phyloP scores from a whole-genome alignment of 2,888 invertebrate genomes.

The Lithophane leautieri region DNA sequence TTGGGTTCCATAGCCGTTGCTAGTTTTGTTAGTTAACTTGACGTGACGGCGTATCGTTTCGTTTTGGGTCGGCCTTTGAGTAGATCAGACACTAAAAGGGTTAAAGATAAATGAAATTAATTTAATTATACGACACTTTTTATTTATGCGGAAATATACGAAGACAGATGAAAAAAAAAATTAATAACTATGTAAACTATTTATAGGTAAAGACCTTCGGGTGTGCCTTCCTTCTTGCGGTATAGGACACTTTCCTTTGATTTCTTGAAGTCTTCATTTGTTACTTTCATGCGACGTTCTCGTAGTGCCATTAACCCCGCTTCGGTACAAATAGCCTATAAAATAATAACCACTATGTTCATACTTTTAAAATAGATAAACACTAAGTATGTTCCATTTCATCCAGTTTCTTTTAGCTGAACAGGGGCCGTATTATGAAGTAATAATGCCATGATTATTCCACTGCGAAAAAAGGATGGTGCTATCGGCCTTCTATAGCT shows the following conservation, averaged over 20 bases:
- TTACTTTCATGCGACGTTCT: constrained; percentile 99
- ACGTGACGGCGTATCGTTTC: neutral
- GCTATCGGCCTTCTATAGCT: too few relatives aligned
- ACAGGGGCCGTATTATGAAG: too few relatives aligned
- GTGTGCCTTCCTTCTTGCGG: constrained; percentile 99
- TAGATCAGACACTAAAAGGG: neutral
- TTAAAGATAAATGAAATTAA: constrained; percentile 9
- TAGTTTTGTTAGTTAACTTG: neutral
- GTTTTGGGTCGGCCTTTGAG: neutral
- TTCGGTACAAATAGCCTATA: constrained; percentile 99
- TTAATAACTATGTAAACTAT: constrained; percentile 59
- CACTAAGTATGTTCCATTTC: neutral
- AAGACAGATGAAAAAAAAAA: constrained; percentile 46
- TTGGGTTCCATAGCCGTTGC: too few relatives aligned
- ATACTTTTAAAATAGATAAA: neutral
- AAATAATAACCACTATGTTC: constrained; percentile 25
- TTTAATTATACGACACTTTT: constrained; percentile 53
- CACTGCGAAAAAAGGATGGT: too few relatives aligned
- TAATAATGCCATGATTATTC: too few relatives aligned
- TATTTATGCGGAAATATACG: constrained; percentile 56
- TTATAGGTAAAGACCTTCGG: constrained; percentile 99
- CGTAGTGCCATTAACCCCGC: constrained; percentile 99
- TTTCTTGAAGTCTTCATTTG: constrained; percentile 99
- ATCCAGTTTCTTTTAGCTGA: neutral
- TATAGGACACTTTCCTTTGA: constrained; percentile 99